Evolutionary conservation across 2,797 vertebrate genomes (phyloP), one percentile per base, ranked within the genome.

Genomic region (Mycteria americana): DNA sequence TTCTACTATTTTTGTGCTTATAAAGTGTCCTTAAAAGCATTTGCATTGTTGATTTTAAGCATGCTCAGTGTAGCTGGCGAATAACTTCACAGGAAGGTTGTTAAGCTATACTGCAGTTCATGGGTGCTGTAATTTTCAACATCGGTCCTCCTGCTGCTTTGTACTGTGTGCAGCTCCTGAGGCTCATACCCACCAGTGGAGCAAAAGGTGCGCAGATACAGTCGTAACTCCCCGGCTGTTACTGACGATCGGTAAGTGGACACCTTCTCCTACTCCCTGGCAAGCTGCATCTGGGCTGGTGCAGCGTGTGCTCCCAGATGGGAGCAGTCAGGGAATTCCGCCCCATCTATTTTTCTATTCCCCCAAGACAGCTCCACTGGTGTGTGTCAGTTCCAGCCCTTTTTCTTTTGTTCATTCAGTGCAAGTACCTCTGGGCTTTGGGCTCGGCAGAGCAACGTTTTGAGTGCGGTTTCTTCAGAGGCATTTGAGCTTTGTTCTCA

Each of bases 1-100:
- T 97, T 94, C 88, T 95, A 92, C 84, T 92, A 91, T 94, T 96
- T 95, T 93, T 93, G 93, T 85, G 95, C 94, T 97, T 97, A 92
- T 85, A 65, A 98, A 98, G 97, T 97, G 97, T 97, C 97, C 96
- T 97, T 97, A 96, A 95, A 87, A 94, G 92, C 93, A 77, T 93
- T 93, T 95, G 92, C 92, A 92, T 87, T 95, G 62, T 96, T 94
- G 54, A 88, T 88, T 95, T 96, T 76, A 78, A 83, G 92, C 85
- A 63, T 21, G 88, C 60, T 87, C 87, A 54, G 90, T 92, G 75
- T 90, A 56, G 88, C 81, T 79, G 74, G 62, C 9, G 9, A 48
- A 13, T 33, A 30, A 76, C 73, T 78, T 76, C 41, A 4, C n/a
- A 54, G 74, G 68, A 69, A 79, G 56, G 18, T 60, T 62, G 84